Evolutionary conservation across 1,140 invertebrate species (phyloP).

Genomic region (Bombus ignitus): DNA sequence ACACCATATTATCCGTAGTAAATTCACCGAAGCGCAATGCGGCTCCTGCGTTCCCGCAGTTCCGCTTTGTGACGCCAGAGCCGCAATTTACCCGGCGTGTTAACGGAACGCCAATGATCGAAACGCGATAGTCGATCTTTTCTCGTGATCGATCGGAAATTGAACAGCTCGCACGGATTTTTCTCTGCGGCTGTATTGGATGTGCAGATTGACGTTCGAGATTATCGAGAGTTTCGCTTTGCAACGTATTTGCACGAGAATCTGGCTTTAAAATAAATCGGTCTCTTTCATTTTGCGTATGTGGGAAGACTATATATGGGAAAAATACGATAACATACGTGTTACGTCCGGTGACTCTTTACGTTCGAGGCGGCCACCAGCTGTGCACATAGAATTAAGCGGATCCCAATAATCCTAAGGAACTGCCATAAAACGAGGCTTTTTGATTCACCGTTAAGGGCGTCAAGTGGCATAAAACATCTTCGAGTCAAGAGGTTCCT

Average conservation of each 20-base stretch:
- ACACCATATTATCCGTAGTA: conserved; percentile 25
- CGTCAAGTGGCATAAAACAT: too few species aligned
- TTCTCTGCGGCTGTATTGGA: background rate
- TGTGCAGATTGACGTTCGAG: background rate
- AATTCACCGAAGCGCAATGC: background rate
- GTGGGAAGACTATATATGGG: too few species aligned
- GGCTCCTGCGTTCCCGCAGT: background rate
- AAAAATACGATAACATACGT: too few species aligned
- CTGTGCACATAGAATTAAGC: too few species aligned
- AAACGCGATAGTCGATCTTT: background rate
- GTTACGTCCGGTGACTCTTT: too few species aligned
- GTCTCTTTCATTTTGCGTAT: too few species aligned
- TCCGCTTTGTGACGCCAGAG: background rate
- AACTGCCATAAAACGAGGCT: too few species aligned
- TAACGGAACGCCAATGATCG: background rate
- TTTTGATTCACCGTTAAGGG: too few species aligned
- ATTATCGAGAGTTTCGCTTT: background rate
- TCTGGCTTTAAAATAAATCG: background rate
- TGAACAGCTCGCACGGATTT: background rate
- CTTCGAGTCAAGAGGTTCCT: too few species aligned
- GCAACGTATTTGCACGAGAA: background rate
- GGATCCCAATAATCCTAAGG: too few species aligned
- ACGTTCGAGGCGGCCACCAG: too few species aligned
- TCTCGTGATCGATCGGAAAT: background rate
- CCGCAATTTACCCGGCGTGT: background rate